Percentiles rank a stretch among this genome's conserved stretches.
Evolutionary conservation across 2,888 invertebrate species (phyloP).

Genomic region (Dinocampus coccinellae): DNA sequence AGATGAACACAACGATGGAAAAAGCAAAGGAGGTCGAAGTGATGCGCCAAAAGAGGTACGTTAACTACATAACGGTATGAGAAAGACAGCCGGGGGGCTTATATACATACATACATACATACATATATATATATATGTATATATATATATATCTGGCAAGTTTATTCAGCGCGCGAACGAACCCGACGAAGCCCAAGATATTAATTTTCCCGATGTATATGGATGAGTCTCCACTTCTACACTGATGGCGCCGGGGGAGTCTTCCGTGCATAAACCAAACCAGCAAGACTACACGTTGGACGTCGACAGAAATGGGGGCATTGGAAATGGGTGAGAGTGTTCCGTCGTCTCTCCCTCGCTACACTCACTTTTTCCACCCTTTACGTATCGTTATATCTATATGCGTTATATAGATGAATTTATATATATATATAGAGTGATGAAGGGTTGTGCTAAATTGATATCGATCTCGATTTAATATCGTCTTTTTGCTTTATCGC

Average conservation of each 20-base stretch:
- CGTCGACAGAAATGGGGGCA: constrained; percentile 3
- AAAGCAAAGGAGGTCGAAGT: background rate
- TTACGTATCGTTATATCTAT: background rate
- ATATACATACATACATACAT: background rate
- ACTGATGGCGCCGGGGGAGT: constrained; percentile 38
- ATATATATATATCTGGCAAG: constrained; percentile 39
- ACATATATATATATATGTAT: constrained; percentile 16
- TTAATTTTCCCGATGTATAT: constrained; percentile 68
- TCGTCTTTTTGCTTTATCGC: constrained; percentile 52
- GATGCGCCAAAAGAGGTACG: constrained; percentile 1
- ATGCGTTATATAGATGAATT: background rate
- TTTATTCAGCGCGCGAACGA: constrained; percentile 62
- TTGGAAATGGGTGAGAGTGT: background rate
- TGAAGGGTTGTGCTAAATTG: constrained; percentile 55
- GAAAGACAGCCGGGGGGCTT: constrained; percentile 28
- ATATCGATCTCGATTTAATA: constrained; percentile 54
- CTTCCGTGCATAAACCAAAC: constrained; percentile 15
- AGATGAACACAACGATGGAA: constrained; percentile 8
- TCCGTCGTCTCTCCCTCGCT: background rate
- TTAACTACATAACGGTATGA: background rate
- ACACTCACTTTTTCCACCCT: background rate
- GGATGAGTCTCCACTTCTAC: constrained; percentile 60
- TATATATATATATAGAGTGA: constrained; percentile 45
- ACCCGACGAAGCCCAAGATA: constrained; percentile 57
- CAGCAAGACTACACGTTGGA: constrained; percentile 13